Base-by-base conservation (phyloP, 2,888 invertebrate genomes). In the Watsonalla cultraria region DNA sequence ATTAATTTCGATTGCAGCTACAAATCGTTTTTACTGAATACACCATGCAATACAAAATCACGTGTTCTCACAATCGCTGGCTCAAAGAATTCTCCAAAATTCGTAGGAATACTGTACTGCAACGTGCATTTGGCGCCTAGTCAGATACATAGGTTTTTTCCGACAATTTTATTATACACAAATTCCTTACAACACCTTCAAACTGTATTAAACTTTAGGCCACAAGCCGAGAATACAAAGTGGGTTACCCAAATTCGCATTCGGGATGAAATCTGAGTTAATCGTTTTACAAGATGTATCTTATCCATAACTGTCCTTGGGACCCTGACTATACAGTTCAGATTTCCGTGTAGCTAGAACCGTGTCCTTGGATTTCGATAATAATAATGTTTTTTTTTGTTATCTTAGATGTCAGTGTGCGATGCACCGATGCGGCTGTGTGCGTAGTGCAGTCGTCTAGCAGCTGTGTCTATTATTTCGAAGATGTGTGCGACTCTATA, bases 321-420 rank as follows among this genome's bases (percentile, higher is more conserved):
- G 0, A 0, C 0, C 2, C 9, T 2, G 4, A 34, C 0, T 8
- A 54, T 73, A 82, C 52, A 69, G 80, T 69, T 46, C 56, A 66
- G 55, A 69, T 76, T 84, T 24, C 60, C 14, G 34, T 68, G 62
- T 5, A 46, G 5, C 5, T 47, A 42, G 11, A 11, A 54, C 14
- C 51, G 45, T 78, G 76, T 80, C 78, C 81, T 82, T 80, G 77
- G 76, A 73, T 72, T 72, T 78, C 77, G 82, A 85, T 90, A 89
- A 89, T 90, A 90, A 89, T 89, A 90, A 86, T 84, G 80, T 78
- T 76, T 88, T 87, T 89, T 49, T 88, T 89, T 88, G 82, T 83
- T 77, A 82, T 74, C 74, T 75, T 80, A 82, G 82, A 80, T 80
- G 83, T 78, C 81, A 67, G 86, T 82, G 77, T 86, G 82, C 82